Conservation (phyloP, 2,797 vertebrate species). For the Argyrosomus regius region DNA sequence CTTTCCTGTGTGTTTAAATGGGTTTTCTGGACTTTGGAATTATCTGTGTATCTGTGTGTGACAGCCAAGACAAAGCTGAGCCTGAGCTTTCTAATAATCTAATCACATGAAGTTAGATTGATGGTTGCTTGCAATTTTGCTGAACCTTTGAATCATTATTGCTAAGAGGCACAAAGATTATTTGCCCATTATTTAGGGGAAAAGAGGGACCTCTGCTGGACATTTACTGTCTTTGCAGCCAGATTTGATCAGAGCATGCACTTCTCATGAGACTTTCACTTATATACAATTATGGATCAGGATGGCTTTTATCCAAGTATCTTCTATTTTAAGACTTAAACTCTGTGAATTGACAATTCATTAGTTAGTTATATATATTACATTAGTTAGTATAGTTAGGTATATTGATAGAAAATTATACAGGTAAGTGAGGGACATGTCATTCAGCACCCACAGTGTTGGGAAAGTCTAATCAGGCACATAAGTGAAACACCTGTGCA, state of each 20-base stretch:
- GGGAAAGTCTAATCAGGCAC: too few species aligned
- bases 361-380: too few species aligned
- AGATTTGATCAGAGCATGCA: not conserved
- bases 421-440: not conserved
- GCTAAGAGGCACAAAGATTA: not conserved
- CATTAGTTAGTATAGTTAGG: too few species aligned
- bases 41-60: not conserved
- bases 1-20: not conserved
- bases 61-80: not conserved
- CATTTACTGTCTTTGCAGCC: not conserved
- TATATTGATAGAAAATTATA: too few species aligned
- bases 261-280: not conserved
- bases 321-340: not conserved
- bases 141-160: not conserved
- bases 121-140: not conserved
- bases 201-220: slow-evolving; percentile 73
- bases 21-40: not conserved
- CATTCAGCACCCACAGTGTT: too few species aligned
- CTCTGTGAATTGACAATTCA: not conserved
- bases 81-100: not conserved
- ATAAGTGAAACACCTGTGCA: not conserved
- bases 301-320: not conserved
- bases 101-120: slow-evolving; percentile 8
- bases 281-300: not conserved
- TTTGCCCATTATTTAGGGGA: not conserved